Conservation (phyloP, 2,113 vertebrate genomes). For the Merops nubicus region DNA sequence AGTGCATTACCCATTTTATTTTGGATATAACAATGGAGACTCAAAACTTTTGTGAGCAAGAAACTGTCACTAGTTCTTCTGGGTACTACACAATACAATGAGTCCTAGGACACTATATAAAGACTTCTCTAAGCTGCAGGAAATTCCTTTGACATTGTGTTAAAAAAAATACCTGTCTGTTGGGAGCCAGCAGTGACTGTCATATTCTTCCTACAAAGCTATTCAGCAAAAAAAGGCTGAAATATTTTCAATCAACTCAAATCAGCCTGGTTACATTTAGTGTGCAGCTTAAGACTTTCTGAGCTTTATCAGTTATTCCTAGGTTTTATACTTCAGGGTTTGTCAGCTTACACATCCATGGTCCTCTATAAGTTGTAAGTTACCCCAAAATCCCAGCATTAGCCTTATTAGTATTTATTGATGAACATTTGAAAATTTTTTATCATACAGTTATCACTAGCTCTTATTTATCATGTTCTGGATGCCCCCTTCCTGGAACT, state of each 20-base stretch:
- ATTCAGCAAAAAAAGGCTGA: neutral
- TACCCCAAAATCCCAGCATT: neutral
- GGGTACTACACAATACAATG: neutral
- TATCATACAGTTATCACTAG: neutral
- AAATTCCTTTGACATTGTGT: neutral
- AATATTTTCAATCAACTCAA: neutral
- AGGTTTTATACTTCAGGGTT: neutral
- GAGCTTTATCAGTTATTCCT: slow-evolving; percentile 28
- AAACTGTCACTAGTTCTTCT: neutral
- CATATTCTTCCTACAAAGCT: slow-evolving; percentile 18
- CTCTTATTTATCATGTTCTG: neutral
- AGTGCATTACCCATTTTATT: neutral
- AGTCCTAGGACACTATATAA: neutral
- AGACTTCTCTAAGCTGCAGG: neutral
- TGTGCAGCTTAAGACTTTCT: slow-evolving; percentile 16
- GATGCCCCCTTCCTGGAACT: neutral
- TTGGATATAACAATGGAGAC: neutral
- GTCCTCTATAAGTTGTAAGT: neutral
- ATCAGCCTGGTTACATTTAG: neutral
- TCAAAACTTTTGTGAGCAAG: neutral
- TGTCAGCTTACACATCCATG: neutral
- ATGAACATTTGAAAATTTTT: neutral
- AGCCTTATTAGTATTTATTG: neutral
- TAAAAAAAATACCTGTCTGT: neutral
- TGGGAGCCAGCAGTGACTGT: slow-evolving; percentile 6